phyloP scores from a whole-genome alignment of 2,888 invertebrate genomes.

The Cantharis nigra region DNA sequence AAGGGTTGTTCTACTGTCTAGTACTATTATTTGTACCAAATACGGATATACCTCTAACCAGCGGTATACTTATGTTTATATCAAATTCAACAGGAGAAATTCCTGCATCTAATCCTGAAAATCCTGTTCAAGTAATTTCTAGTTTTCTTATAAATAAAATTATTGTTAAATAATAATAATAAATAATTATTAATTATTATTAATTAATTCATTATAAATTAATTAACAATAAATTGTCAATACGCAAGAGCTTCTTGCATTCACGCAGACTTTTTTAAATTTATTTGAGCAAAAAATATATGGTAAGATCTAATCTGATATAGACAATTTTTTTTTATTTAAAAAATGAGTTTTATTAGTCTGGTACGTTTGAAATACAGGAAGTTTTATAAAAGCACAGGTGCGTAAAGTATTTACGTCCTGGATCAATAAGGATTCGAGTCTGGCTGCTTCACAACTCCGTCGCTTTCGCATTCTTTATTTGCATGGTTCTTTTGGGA shows the following conservation, averaged over 20 bases:
- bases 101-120: too few species aligned
- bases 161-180: too few species aligned
- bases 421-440: conserved; percentile 25
- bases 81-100: too few species aligned
- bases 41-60: too few species aligned
- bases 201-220: too few species aligned
- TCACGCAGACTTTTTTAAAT: neutral
- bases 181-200: too few species aligned
- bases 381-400: conserved; percentile 22
- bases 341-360: neutral
- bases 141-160: too few species aligned
- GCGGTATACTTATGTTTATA: too few species aligned
- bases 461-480: conserved; percentile 24
- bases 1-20: too few species aligned
- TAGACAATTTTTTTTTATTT: neutral
- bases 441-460: conserved; percentile 25
- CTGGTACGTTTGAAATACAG: neutral
- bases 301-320: neutral
- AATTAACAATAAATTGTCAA: too few species aligned
- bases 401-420: conserved; percentile 28
- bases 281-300: neutral
- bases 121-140: too few species aligned
- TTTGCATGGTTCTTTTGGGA: conserved; percentile 28
- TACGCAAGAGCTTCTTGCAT: neutral
- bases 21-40: too few species aligned